Evolutionary conservation across 1,140 invertebrate species (phyloP), one percentile per base, ranked within the genome.

Genomic region (Diuraphis noxia): DNA sequence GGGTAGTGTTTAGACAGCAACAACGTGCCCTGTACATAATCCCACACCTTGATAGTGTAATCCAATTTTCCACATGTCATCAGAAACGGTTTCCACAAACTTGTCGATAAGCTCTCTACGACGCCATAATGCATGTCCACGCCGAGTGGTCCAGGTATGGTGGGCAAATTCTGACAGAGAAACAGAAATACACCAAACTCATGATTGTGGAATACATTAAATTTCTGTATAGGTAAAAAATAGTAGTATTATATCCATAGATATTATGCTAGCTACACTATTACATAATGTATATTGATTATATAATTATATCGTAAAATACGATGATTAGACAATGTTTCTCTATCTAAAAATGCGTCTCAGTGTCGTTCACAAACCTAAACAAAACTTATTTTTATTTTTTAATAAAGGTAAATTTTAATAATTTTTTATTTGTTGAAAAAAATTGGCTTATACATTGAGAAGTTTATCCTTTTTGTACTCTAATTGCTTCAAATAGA

Each of bases 61-160:
- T 99, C 98, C 21, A 95, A 93, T 92, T 95, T 94, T 88, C 97
- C 97, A 77, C 96, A 96, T 1, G 98, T 98, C 93, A 98, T 96
- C 46, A 98, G 96, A 43, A 98, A 95, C 0, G 97, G 96, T 94
- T 98, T 99, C 96, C 98, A 97, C 2, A 96, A 95, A 93, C 98
- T 98, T 91, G 97, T 95, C 17, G 97, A 96, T 40, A 98, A 93
- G n/a, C 95, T 96, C 72, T 96, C 95, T 38, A 99, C 96, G 3
- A 95, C 94, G 7, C 96, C 97, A 91, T 96, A 96, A 93, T 99
- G 98, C 92, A 98, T 95, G 0, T 96, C 94, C 92, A 97, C 95
- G 1, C 96, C 96, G 6, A 98, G 94, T 1, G 95, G 94, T 21
- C 94, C 92, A 52, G 96, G 94, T n/a, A 93, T 17, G 34, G 38